Base-by-base conservation (phyloP, 2,113 vertebrate genomes). In the Thunnus maccoyii region DNA sequence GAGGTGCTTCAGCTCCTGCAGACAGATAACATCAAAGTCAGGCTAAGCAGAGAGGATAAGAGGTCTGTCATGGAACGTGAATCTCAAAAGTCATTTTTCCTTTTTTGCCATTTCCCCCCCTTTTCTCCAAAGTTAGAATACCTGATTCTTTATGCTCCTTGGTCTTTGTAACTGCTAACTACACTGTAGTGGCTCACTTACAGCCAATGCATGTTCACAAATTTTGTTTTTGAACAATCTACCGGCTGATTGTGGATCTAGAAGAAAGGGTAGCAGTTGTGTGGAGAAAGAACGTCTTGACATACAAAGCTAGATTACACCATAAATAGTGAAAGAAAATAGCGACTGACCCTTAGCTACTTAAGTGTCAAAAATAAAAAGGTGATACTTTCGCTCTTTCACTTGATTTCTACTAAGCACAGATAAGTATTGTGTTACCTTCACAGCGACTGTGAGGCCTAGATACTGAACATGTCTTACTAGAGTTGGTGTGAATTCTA, bases 1-100 rank as follows among this genome's bases (percentile, higher is more conserved):
- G 82, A 99, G 94, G 90, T 99, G 98, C 76, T 99, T 99, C 73
- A 99, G 94, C 3, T 99, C 98, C 98, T 99, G 75, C 2, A 52
- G 18, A 77, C 27, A 86, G 50, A 73, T 2, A 69, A 11, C 60
- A 52, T 36, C 16, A 73, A 22, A 65, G 2, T 50, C 0, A 41
- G 4, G 7, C 0, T 11, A 12, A 36, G 20, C 46, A 55, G 12
- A 22, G 16, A 68, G 12, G 20, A 48, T 10, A 11, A 68, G 5
- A 54, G 12, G 5, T 22, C 16, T 12, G 36, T 0, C 0, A 13
- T 12, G 2, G 2, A 61, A 44, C 27, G 55, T n/a, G 11, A 60
- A 41, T 8, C 36, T 41, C 36, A 7, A 41, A 41, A 41, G 9
- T 41, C 6, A 41, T 41, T 41, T 41, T 41, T 41, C 36, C 36